A percentile compares a stretch with the other conserved stretches of the same genome.
phyloP scores from a whole-genome alignment of 35 echinoderm and acorn worm species.

The Apostichopus parvimensis region DNA sequence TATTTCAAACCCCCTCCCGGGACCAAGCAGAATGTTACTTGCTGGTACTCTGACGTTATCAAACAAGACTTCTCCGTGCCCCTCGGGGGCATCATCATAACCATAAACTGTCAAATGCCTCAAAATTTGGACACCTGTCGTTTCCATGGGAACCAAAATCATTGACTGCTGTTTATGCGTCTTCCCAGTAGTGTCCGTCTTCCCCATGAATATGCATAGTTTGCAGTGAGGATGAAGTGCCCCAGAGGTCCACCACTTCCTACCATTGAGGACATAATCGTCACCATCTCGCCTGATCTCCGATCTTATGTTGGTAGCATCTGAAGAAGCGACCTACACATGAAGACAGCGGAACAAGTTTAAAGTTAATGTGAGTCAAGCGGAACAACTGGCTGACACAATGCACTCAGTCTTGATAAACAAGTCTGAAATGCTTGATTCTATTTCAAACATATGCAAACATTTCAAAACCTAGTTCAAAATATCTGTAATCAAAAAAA shows the following conservation, averaged over 20 bases:
- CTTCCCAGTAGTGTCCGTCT: constrained; percentile 73
- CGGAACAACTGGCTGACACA: too few relatives aligned
- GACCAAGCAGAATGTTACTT: constrained; percentile 83
- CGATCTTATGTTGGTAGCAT: constrained; percentile 92
- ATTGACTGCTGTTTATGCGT: constrained; percentile 92
- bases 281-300: constrained; percentile 69
- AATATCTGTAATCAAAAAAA: too few relatives aligned
- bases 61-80: constrained; percentile 89
- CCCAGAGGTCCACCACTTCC: constrained; percentile 98
- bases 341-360: not conserved
- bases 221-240: constrained; percentile 87
- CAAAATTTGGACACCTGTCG: constrained; percentile 71
- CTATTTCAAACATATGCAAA: too few relatives aligned
- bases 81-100: constrained; percentile 84
- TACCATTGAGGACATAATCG: constrained; percentile 76
- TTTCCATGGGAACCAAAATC: constrained; percentile 96
- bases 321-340: constrained; percentile 92
- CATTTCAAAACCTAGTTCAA: too few relatives aligned
- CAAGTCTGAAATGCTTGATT: too few relatives aligned
- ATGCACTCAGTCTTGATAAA: too few relatives aligned
- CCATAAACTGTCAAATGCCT: constrained; percentile 92
- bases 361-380: too few relatives aligned
- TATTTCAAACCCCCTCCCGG: constrained; percentile 98
- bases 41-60: constrained; percentile 88
- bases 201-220: constrained; percentile 99